phyloP scores from a whole-genome alignment of 2,113 vertebrate genomes.

The Mugil cephalus region DNA sequence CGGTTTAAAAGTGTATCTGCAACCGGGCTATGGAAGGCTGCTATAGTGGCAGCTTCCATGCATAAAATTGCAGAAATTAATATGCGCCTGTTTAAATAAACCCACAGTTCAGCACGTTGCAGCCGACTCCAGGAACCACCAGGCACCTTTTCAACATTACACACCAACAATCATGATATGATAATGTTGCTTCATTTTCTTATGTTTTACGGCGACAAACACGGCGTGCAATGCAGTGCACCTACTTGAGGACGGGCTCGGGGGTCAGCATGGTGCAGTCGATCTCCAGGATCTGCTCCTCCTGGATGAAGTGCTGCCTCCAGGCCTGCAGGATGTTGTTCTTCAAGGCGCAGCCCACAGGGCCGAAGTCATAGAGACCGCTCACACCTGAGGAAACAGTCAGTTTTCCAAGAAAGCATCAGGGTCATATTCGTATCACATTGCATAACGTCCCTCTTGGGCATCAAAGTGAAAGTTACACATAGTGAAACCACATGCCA shows the following conservation, averaged over 20 bases:
- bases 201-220: neutral
- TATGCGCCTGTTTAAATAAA: slow-evolving; percentile 74
- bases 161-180: neutral
- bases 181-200: fast-evolving
- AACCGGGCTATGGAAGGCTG: slow-evolving; percentile 79
- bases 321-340: slow-evolving; percentile 97
- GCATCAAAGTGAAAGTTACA: no score
- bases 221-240: neutral
- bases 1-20: slow-evolving; percentile 64
- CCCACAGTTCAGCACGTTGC: slow-evolving; percentile 61
- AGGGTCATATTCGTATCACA: no score
- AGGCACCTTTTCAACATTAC: slow-evolving; percentile 40
- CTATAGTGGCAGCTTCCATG: slow-evolving; percentile 66
- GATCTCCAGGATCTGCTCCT: slow-evolving; percentile 98
- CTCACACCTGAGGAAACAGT: slow-evolving; percentile 95
- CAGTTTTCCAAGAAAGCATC: no score
- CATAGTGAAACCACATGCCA: no score
- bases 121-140: slow-evolving; percentile 66
- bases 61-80: slow-evolving; percentile 71
- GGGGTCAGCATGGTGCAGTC: slow-evolving; percentile 99
- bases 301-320: slow-evolving; percentile 99
- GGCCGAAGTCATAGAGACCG: slow-evolving; percentile 96
- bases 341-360: slow-evolving; percentile 97
- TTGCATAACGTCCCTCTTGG: no score
- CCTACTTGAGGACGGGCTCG: slow-evolving; percentile 94